Conservation (phyloP, 2,797 vertebrate genomes). For the Florisuga fusca region DNA sequence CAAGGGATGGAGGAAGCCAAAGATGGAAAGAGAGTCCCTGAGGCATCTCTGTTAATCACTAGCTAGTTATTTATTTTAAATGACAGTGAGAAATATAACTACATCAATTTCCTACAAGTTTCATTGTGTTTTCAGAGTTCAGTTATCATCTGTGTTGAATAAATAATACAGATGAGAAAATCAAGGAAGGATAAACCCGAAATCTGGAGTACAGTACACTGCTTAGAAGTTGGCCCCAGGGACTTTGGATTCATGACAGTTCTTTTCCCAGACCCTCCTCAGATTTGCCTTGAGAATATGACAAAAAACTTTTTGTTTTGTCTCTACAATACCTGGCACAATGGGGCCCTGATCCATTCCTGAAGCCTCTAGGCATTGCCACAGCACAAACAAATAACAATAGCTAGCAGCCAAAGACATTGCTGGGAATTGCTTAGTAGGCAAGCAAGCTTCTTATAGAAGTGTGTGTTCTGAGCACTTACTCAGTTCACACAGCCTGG, state of each 20-base stretch:
- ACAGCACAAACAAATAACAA: conserved; percentile 64
- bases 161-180: conserved; percentile 35
- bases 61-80: background rate
- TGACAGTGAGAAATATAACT: background rate
- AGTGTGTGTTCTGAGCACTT: conserved; percentile 46
- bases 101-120: background rate
- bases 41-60: background rate
- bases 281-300: conserved; percentile 41
- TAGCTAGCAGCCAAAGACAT: conserved; percentile 56
- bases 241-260: conserved; percentile 15
- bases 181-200: background rate
- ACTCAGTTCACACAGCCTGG: conserved; percentile 50
- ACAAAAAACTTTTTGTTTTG: conserved; percentile 66
- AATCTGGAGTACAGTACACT: background rate
- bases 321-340: conserved; percentile 54
- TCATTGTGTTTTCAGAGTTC: background rate
- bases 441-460: conserved; percentile 67
- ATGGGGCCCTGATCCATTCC: conserved; percentile 47
- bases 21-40: background rate
- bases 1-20: background rate
- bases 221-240: background rate
- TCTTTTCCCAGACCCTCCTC: conserved; percentile 50
- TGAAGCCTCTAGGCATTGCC: conserved; percentile 63
- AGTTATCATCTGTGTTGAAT: background rate
- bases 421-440: conserved; percentile 61